These are phyloP conservation scores for Acropternis orthonyx DNA, from an alignment of 2,797 vertebrate species.

Conservation along the genomic window DNA sequence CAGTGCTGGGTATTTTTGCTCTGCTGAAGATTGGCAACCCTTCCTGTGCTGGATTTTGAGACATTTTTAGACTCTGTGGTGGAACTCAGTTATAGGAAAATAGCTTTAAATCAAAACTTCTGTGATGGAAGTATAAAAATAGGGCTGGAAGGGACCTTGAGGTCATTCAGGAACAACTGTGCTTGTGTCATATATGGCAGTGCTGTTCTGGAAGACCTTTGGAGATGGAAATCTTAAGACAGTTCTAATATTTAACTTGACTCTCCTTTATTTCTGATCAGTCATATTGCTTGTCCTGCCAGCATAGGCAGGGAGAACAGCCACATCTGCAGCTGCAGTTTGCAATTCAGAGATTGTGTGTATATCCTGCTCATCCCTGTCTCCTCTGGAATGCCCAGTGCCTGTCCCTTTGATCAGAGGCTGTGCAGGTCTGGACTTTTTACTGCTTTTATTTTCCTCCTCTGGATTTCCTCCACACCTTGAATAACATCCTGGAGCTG, in stretches of 20 bases:
- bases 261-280: neutral
- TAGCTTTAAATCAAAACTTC: constrained; percentile 7
- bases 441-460: neutral
- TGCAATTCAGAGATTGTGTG: neutral
- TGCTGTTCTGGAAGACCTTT: neutral
- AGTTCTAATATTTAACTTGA: neutral
- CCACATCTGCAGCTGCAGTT: neutral
- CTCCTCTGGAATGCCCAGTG: neutral
- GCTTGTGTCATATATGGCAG: neutral
- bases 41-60: neutral
- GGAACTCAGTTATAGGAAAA: constrained; percentile 25
- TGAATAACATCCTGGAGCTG: neutral
- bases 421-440: neutral
- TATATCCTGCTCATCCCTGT: neutral
- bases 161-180: neutral
- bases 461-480: neutral
- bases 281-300: neutral
- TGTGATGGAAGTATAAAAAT: constrained; percentile 24
- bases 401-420: neutral
- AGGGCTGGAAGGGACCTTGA: neutral
- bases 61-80: neutral
- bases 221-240: neutral
- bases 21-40: neutral
- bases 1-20: neutral
- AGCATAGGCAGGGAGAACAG: neutral